A percentile compares a stretch with the other conserved stretches of the same genome.
phyloP scores from a whole-genome alignment of 2,888 invertebrate species.

The Apamea monoglypha region DNA sequence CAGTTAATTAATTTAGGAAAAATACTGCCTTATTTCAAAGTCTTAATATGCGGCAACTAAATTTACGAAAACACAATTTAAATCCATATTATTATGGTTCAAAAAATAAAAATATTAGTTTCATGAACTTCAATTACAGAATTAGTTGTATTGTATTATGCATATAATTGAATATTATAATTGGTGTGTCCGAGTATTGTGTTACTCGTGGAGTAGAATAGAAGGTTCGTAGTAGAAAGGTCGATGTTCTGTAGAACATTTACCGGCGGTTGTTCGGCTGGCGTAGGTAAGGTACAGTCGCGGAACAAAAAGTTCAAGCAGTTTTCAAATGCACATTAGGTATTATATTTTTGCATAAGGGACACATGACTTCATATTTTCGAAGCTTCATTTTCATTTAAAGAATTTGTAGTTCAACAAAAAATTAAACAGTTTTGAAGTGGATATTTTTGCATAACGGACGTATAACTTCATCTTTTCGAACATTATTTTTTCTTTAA shows the following conservation, averaged over 20 bases:
- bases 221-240: conserved; percentile 21
- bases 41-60: neutral
- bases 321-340: neutral
- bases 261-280: conserved; percentile 13
- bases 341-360: neutral
- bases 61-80: neutral
- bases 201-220: conserved; percentile 6
- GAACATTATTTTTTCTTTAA: neutral
- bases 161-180: neutral
- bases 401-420: neutral
- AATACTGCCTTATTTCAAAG: neutral
- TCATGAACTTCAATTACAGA: neutral
- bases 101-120: neutral
- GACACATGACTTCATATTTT: too few species aligned
- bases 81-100: neutral
- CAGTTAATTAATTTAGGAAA: neutral
- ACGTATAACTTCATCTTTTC: neutral
- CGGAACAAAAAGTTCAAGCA: neutral
- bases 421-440: neutral
- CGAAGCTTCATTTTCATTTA: too few species aligned
- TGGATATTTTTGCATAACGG: too few species aligned
- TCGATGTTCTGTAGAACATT: conserved; percentile 37
- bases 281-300: conserved; percentile 10
- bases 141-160: neutral
- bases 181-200: neutral